phyloP scores from a whole-genome alignment of 2,888 invertebrate species.

The Agrochola lychnidis region DNA sequence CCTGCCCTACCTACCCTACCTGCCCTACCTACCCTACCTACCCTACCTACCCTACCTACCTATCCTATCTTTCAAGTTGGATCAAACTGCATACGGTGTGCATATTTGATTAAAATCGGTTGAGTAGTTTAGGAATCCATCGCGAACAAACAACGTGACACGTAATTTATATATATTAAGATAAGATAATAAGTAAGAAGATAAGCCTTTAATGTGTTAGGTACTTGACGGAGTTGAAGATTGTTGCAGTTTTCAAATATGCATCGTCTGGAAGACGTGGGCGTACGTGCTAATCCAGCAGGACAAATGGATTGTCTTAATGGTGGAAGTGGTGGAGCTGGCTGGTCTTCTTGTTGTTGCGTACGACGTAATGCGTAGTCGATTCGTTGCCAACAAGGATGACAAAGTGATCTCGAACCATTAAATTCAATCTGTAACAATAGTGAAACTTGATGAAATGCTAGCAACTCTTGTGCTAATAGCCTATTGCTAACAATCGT shows the following conservation, averaged over 20 bases:
- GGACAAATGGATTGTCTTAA: conserved; percentile 4
- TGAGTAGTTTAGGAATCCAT: too few relatives aligned
- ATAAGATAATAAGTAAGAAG: conserved; percentile 7
- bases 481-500: background rate
- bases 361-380: conserved; percentile 12
- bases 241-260: conserved; percentile 14
- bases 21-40: too few relatives aligned
- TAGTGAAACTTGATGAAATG: background rate
- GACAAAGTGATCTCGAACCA: conserved; percentile 14
- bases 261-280: background rate
- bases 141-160: too few relatives aligned
- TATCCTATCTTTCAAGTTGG: too few relatives aligned
- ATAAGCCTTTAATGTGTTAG: conserved; percentile 10
- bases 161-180: too few relatives aligned
- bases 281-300: conserved; percentile 15
- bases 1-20: too few relatives aligned
- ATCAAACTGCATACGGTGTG: too few relatives aligned
- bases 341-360: conserved; percentile 6
- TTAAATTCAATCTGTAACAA: conserved; percentile 13
- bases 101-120: too few relatives aligned
- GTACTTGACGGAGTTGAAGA: conserved; percentile 9
- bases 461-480: conserved; percentile 2
- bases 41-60: too few relatives aligned
- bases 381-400: too few relatives aligned
- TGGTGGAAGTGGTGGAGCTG: conserved; percentile 2